Base-by-base conservation (phyloP, 2,113 vertebrate species). In the Vulpes ferrilata region DNA sequence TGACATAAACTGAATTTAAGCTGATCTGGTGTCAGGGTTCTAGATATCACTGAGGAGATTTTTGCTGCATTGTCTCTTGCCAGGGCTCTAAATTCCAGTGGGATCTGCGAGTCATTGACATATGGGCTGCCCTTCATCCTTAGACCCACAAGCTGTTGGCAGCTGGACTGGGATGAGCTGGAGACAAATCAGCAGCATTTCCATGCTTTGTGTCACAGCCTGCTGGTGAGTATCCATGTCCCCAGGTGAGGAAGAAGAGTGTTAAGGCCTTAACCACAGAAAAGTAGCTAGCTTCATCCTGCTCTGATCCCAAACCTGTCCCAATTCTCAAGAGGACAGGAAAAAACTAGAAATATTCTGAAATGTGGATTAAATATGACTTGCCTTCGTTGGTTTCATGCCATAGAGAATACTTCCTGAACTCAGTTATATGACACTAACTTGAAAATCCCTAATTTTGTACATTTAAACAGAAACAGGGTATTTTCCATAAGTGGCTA, bases 81-180 rank as follows among this genome's bases (percentile, higher is more conserved):
- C 97, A 99, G 99, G 98, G 98, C 98, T 79, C 98, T 99, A 95
- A 99, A 97, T 71, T 98, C 98, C 25, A 99, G 98, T 1, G 99
- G 99, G 4, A 97, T 99, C 96, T 99, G 99, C 88, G 99, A 99
- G 95, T 99, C 99, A 17, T 90, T 99, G 65, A 96, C 99, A 23
- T 99, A 99, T 6, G 99, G 99, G 23, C 98, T 99, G 71, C 99
- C 99, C 0, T 98, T 99, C 96, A 98, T 99, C 95, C 98, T 99
- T 95, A 99, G 98, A 88, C 99, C 99, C 96, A 99, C 99, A 11
- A 99, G 98, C 97, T 99, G 99, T 98, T 99, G 99, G 99, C 98
- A 99, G 98, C 98, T 99, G 97, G 99, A 99, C 98, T 99, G 99
- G 99, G 99, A 99, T 97, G 99, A 99, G 96, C 99, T 99, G 96